Percentiles rank a stretch among this genome's conserved stretches.
Evolutionary conservation across 2,113 vertebrate species (phyloP).

Genomic region (Varanus salvator): DNA sequence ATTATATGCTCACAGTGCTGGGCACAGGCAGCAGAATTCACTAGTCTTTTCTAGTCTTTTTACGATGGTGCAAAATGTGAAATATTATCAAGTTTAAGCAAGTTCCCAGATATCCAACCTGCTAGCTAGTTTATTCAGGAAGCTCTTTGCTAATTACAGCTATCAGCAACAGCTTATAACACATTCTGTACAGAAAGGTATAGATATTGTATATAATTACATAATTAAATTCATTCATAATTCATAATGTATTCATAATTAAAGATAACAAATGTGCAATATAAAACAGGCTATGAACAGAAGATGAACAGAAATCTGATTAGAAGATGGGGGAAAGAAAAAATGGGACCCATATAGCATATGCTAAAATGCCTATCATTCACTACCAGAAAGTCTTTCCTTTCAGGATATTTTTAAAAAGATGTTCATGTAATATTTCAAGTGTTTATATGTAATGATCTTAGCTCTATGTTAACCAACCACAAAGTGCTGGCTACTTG

Average conservation of each 20-base stretch:
- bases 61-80: neutral
- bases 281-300: constrained; percentile 22
- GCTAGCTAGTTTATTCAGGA: neutral
- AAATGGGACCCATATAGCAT: neutral
- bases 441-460: too few species aligned
- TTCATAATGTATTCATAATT: constrained; percentile 37
- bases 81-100: neutral
- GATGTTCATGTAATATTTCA: too few species aligned
- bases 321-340: neutral
- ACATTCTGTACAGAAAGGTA: constrained; percentile 19
- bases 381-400: neutral
- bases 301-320: constrained; percentile 26
- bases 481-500: too few species aligned
- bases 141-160: constrained; percentile 8
- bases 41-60: too few species aligned
- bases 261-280: constrained; percentile 19
- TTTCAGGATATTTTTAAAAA: neutral
- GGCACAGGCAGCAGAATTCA: neutral
- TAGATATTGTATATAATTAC: constrained; percentile 28
- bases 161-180: neutral
- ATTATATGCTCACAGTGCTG: neutral
- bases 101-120: neutral
- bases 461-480: too few species aligned
- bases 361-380: neutral
- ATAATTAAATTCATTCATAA: too few species aligned